Evolutionary conservation across 1,140 invertebrate species (phyloP).

Genomic region (Streblospio benedicti): DNA sequence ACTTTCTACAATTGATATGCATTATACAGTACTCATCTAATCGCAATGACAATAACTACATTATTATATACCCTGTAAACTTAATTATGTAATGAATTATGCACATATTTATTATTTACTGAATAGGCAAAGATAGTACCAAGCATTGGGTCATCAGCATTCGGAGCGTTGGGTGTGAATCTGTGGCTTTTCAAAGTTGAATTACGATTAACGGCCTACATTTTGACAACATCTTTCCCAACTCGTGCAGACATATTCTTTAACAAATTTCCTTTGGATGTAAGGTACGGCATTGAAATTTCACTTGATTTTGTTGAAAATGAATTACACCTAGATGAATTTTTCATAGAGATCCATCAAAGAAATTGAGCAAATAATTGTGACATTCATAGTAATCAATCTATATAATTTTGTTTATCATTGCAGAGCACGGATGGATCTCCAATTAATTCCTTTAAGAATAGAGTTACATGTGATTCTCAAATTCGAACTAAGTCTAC

Average conservation of each 20-base stretch:
- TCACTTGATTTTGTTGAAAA: neutral
- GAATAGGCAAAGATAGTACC: neutral
- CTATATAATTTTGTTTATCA: neutral
- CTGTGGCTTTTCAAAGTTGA: too few species aligned
- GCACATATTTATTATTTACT: neutral
- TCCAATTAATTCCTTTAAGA: neutral
- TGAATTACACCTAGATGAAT: neutral
- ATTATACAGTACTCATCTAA: too few species aligned
- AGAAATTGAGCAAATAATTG: neutral
- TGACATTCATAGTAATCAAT: neutral
- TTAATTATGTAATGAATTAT: neutral
- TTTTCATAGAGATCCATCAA: neutral
- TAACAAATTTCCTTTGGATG: neutral
- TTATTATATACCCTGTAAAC: too few species aligned
- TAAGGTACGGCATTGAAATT: neutral
- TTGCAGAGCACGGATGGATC: conserved; percentile 1
- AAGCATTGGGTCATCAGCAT: neutral
- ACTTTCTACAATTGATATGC: too few species aligned
- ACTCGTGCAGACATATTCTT: neutral
- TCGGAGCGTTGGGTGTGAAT: neutral
- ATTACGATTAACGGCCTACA: neutral
- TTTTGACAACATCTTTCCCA: neutral
- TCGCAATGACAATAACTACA: too few species aligned
- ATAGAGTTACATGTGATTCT: neutral
- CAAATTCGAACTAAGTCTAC: neutral